phyloP scores from a whole-genome alignment of 2,113 vertebrate species.

The Tachuris rubrigastra region DNA sequence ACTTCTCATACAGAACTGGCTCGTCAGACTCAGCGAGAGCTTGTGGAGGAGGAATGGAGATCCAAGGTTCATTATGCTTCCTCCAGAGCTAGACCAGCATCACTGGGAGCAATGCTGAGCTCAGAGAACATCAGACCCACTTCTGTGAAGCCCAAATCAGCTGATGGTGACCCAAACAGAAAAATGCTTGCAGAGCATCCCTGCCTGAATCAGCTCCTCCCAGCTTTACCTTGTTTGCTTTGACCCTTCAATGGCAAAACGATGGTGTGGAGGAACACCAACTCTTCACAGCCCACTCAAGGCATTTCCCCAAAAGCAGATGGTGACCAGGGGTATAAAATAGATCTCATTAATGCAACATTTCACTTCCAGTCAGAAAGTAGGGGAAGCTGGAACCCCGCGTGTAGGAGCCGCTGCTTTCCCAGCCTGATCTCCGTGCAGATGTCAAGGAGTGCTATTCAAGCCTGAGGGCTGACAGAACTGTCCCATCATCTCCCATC shows the following conservation, averaged over 20 bases:
- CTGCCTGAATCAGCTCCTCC: background rate
- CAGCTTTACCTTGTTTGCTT: background rate
- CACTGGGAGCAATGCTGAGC: background rate
- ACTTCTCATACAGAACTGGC: background rate
- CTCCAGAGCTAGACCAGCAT: background rate
- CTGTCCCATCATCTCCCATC: background rate
- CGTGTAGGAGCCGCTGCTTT: background rate
- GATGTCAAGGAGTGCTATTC: accelerated
- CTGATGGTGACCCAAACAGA: background rate
- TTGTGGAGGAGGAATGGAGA: background rate
- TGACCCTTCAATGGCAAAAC: background rate
- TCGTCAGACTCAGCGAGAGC: accelerated
- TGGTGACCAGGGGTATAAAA: background rate
- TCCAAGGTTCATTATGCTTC: background rate
- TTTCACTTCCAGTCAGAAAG: background rate
- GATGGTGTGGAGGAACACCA: background rate
- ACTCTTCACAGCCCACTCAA: background rate
- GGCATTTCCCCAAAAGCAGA: background rate
- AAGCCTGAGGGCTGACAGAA: background rate
- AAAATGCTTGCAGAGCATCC: background rate
- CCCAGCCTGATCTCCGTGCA: background rate
- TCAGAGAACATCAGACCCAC: background rate
- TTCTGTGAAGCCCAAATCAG: background rate
- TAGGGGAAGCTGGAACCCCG: accelerated
- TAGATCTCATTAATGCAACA: background rate